Evolutionary conservation across 2,113 vertebrate genomes (phyloP).

Genomic region (Platanista minor): DNA sequence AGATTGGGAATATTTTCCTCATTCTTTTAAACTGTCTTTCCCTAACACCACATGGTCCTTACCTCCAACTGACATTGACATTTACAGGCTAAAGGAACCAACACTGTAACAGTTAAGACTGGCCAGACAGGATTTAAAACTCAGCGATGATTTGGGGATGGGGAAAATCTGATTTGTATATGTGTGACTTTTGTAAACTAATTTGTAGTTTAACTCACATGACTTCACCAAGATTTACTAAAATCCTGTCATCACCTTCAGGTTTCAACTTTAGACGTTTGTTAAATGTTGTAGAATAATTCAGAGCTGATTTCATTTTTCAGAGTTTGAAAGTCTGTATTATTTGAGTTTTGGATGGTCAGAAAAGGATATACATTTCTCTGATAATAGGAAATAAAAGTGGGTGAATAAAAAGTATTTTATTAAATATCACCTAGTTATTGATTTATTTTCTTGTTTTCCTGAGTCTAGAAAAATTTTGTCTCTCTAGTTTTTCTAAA

Average conservation of each 20-base stretch:
- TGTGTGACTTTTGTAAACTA: conserved; percentile 42
- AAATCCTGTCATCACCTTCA: conserved; percentile 61
- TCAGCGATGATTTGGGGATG: not conserved
- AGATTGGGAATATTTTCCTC: conserved; percentile 33
- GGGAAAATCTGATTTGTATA: conserved; percentile 47
- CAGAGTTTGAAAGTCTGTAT: not conserved
- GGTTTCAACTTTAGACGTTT: conserved; percentile 30
- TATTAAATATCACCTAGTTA: not conserved
- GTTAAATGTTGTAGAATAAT: conserved; percentile 29
- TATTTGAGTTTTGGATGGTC: conserved; percentile 38
- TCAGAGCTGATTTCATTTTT: conserved; percentile 48
- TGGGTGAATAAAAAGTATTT: not conserved
- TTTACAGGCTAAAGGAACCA: conserved; percentile 44
- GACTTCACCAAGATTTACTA: conserved; percentile 56
- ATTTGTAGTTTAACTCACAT: conserved; percentile 50
- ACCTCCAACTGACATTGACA: conserved; percentile 25
- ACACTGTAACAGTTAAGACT: not conserved
- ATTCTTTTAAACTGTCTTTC: not conserved
- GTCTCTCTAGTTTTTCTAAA: not conserved
- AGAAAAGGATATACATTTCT: conserved; percentile 23
- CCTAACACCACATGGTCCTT: conserved; percentile 25
- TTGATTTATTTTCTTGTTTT: not conserved
- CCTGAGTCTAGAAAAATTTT: not conserved
- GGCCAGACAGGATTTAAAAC: conserved; percentile 29
- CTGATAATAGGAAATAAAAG: not conserved